phyloP scores from a whole-genome alignment of 2,888 invertebrate species.

The Aplocera efformata region DNA sequence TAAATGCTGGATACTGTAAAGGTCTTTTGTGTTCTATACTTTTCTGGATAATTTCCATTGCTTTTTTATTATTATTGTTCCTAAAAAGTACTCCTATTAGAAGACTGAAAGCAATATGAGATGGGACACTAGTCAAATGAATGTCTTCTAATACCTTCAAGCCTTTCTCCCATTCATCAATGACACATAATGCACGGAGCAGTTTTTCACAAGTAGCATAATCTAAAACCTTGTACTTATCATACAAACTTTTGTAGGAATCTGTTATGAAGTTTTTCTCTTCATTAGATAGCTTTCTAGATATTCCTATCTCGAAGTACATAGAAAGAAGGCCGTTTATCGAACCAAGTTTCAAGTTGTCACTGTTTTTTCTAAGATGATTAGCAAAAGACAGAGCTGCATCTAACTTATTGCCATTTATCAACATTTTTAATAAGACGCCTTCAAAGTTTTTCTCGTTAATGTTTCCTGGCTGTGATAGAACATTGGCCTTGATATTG shows the following conservation, averaged over 20 bases:
- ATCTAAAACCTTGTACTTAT: constrained; percentile 81
- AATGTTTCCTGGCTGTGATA: constrained; percentile 54
- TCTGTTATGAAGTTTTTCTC: constrained; percentile 79
- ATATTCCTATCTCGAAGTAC: constrained; percentile 61
- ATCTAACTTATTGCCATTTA: constrained; percentile 57
- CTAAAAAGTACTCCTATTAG: constrained; percentile 81
- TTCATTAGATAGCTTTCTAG: constrained; percentile 48
- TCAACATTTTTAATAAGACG: constrained; percentile 77
- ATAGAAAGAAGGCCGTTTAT: constrained; percentile 79
- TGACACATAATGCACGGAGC: constrained; percentile 82
- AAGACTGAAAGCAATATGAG: constrained; percentile 69
- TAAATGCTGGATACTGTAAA: constrained; percentile 69
- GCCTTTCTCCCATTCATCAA: constrained; percentile 83
- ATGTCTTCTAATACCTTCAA: constrained; percentile 81
- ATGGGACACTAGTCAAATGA: constrained; percentile 68
- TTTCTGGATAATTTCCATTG: constrained; percentile 81
- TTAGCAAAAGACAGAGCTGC: constrained; percentile 80
- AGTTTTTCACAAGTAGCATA: constrained; percentile 79
- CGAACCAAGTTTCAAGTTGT: constrained; percentile 78
- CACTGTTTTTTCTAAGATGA: constrained; percentile 69
- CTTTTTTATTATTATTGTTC: constrained; percentile 78
- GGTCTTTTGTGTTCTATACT: constrained; percentile 66
- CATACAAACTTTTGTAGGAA: constrained; percentile 67
- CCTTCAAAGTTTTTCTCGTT: constrained; percentile 81
- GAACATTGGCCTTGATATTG: constrained; percentile 57